Conservation (phyloP, 2,113 vertebrate genomes). For the Strix uralensis region DNA sequence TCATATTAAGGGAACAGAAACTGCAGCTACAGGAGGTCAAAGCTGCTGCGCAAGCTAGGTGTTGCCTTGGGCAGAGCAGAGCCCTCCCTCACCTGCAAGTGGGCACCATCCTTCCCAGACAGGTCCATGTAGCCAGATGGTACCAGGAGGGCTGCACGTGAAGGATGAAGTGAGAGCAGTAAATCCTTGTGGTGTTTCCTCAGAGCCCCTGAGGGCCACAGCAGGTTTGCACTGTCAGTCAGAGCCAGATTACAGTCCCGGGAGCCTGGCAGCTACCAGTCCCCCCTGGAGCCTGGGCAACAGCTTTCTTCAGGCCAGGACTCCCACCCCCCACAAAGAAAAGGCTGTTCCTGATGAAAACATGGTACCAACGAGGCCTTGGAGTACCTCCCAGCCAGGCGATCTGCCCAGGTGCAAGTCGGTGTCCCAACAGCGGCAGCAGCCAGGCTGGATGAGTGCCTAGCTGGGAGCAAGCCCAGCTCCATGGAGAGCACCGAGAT, state of each 20-base stretch:
- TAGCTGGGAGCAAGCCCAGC: neutral
- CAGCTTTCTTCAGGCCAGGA: neutral
- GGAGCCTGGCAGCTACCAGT: neutral
- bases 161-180: neutral
- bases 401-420: neutral
- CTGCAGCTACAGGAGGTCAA: neutral
- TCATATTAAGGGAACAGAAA: neutral
- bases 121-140: neutral
- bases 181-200: neutral
- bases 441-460: neutral
- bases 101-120: neutral
- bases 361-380: accelerated
- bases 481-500: neutral
- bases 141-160: neutral
- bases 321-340: neutral
- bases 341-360: neutral
- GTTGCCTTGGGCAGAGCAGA: neutral
- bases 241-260: neutral
- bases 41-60: neutral
- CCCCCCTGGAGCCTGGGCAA: neutral
- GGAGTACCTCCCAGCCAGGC: neutral
- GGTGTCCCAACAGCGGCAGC: neutral
- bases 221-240: neutral
- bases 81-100: neutral
- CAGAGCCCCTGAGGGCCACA: neutral